These are phyloP conservation scores for Ciconia boyciana DNA, from an alignment of 2,113 vertebrate species.

Conservation along the genomic window DNA sequence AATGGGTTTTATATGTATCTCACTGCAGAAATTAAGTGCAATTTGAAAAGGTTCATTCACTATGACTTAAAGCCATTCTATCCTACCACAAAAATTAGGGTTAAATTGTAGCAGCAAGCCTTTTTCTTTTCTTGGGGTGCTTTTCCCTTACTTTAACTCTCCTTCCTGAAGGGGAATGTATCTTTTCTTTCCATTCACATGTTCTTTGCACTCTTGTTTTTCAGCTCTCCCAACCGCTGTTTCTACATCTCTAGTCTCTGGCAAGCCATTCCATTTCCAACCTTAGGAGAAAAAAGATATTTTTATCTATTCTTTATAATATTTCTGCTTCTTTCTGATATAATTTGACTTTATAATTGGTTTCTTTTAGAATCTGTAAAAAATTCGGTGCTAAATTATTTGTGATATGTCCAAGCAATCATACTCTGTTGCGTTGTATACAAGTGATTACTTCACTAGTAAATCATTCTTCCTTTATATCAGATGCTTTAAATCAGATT, in stretches of 20 bases:
- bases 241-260: background rate
- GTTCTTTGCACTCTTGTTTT: background rate
- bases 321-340: background rate
- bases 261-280: background rate
- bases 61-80: background rate
- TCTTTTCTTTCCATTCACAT: background rate
- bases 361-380: background rate
- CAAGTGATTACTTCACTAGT: background rate
- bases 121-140: background rate
- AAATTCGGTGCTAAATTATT: constrained; percentile 10
- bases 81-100: background rate
- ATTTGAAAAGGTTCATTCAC: background rate
- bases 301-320: background rate
- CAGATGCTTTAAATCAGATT: constrained; percentile 34
- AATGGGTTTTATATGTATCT: background rate
- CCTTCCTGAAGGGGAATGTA: background rate
- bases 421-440: background rate
- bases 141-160: background rate
- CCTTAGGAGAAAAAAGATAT: background rate
- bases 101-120: background rate
- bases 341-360: background rate
- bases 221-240: background rate
- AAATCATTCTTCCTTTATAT: constrained; percentile 45
- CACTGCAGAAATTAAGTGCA: background rate
- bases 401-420: background rate